Base-by-base conservation (phyloP, 1,140 invertebrate species). In the Drosophila asahinai region DNA sequence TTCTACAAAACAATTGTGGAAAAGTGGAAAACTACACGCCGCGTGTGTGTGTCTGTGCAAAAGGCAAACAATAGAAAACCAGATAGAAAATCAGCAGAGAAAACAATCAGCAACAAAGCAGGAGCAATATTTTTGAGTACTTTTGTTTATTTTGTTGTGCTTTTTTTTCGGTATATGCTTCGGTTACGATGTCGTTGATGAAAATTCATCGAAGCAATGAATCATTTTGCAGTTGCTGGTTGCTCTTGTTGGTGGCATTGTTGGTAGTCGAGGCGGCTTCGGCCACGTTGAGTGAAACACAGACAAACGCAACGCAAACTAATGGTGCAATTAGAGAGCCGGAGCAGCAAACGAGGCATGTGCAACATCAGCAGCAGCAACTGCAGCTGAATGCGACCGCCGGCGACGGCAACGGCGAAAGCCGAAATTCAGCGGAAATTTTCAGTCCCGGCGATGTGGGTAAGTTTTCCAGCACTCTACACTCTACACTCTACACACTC, bases 161-260 rank as follows among this genome's bases (percentile, higher is more conserved):
- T 58, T 71, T 55, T 64, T 48, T 47, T 83, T 83, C 42, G 80
- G 80, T 83, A 51, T 90, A 89, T 89, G 84, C 81, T 90, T 84
- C 71, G 82, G 64, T 90, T 80, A 90, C 86, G 86, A 90, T 89
- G 84, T 89, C 84, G 84, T 71, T 89, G 84, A 89, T 90, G 86
- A 82, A 89, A 90, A 89, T 90, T 84, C 84, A 89, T 90, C 84
- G 86, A 89, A 84, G 84, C 81, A 89, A 89, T 89, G 84, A 89
- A 86, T 90, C 84, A 89, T 89, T 89, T 89, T 81, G 84, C 84
- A 52, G 84, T 78, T 78, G 84, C 65, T 82, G 77, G 65, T 74
- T 74, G 70, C 77, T 78, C 68, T 66, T 79, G 59, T 63, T 80
- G 70, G 47, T 86, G 71, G 59, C 80, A 62, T 63, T 89, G 60